Evolutionary conservation across 2,888 invertebrate genomes (phyloP), one percentile per base, ranked within the genome.

Genomic region (Entomobrya proxima): DNA sequence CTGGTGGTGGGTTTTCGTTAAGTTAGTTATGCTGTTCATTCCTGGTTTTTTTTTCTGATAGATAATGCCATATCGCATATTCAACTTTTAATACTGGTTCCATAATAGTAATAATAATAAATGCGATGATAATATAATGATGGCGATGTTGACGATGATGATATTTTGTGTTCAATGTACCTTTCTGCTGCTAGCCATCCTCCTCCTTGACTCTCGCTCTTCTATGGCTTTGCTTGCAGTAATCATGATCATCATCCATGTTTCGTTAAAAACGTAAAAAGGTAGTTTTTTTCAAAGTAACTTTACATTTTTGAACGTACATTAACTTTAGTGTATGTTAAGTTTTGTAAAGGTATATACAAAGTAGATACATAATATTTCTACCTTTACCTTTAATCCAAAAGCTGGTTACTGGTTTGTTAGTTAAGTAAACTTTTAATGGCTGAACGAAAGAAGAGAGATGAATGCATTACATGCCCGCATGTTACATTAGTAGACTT

Each of bases 71-170:
- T 82, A 82, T 82, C 82, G 82, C 82, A 82, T 72, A 72, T 82
- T 82, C 82, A 82, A 82, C 82, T 75, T 82, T 82, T 82, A 82
- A 82, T 82, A 82, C 82, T 82, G 82, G 75, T 82, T 82, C 82
- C 82, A 82, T 82, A 75, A 76, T 79, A 24, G 64, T 64, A 78
- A 47, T 78, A n/a, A n/a, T n/a, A 61, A 35, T 77, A 40, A 77
- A 52, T 58, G 52, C 58, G 18, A 40, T 52, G 37, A 9, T 58
- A 32, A 24, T 32, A 55, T 27, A 24, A 15, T 35, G 37, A 7
- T 67, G 37, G n/a, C 35, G 44, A 27, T 40, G 64, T 18, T 64
- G 44, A 69, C 55, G 37, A 50, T 21, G 76, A 76, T 76, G 76
- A 55, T 76, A n/a, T n/a, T n/a, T n/a, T 40, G 55, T 55, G 35